phyloP scores from a whole-genome alignment of 2,113 vertebrate genomes.

The Cochlearius cochlearius region DNA sequence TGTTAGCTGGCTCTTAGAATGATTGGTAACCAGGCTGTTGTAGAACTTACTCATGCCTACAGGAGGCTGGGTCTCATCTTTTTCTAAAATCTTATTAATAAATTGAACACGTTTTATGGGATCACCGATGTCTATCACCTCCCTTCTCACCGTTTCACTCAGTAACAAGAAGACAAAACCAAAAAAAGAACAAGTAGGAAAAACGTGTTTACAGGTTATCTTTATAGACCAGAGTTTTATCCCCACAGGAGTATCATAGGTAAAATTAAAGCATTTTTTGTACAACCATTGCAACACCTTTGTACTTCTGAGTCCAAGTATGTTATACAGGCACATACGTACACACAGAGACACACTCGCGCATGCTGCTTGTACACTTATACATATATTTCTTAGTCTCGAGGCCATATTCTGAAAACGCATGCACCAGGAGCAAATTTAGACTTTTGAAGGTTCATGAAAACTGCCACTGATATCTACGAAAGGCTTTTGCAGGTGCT shows the following conservation, averaged over 20 bases:
- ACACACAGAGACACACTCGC: not conserved
- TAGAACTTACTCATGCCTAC: slow-evolving; percentile 55
- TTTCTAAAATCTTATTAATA: slow-evolving; percentile 56
- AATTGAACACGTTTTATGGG: slow-evolving; percentile 46
- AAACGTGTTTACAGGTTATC: not conserved
- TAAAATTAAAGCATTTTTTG: slow-evolving; percentile 7
- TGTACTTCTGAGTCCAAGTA: not conserved
- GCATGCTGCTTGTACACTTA: not conserved
- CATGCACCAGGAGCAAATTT: not conserved
- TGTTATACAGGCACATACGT: not conserved
- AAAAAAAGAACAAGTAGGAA: not conserved
- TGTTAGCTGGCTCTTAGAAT: slow-evolving; percentile 71
- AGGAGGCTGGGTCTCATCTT: slow-evolving; percentile 44
- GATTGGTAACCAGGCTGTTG: slow-evolving; percentile 60
- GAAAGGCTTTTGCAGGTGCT: not conserved
- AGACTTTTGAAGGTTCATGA: not conserved
- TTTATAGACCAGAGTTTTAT: not conserved
- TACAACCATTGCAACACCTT: not conserved
- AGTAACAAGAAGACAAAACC: not conserved
- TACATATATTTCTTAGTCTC: not conserved
- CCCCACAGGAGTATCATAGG: not conserved
- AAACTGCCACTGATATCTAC: not conserved
- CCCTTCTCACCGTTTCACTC: not conserved
- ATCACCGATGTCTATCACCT: not conserved
- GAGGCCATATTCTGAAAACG: not conserved